Evolutionary conservation across 2,797 vertebrate species (phyloP), one percentile per base, ranked within the genome.

Genomic region (Valencia hispanica): DNA sequence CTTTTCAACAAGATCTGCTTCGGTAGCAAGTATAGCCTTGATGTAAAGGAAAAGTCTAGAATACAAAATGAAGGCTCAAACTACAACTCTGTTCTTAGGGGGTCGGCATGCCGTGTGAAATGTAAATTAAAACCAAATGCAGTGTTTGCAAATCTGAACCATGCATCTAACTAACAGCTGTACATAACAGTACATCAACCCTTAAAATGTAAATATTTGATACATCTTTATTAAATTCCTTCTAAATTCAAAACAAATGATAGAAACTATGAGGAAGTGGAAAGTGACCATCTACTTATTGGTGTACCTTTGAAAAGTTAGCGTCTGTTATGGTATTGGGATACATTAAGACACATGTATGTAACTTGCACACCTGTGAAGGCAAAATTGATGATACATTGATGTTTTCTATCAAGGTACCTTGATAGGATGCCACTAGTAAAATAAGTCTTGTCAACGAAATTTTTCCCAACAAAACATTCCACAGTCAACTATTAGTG

Each of bases 1-100:
- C 73, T 81, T 80, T 84, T 71, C 84, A 86, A 50, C 72, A 39
- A 73, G 66, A 59, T 77, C 79, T 69, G 55, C 78, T 81, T 78
- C 14, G 45, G 27, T 45, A 25, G 57, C 43, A 34, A 79, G 39
- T 73, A 70, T 69, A 20, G 45, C 41, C 57, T 75, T 53, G 32
- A 68, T 82, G 48, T 73, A 59, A 73, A 74, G 59, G 74, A 81
- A 75, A 78, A 74, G n/a, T 27, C 57, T 74, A 43, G 43, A 85
- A 82, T 81, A 75, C 59, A 76, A 78, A 79, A 70, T 39, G 0
- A 45, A 79, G 47, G 39, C 59, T 36, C 45, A n/a, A 18, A 51
- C 61, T 75, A 36, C 30, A 34, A 57, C 32, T 10, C 30, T 50
- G 55, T 32, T 30, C 27, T 45, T 2, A 45, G 45, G 39, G 22